Conservation (phyloP, 1,140 invertebrate species). For the Drosophila simulans region DNA sequence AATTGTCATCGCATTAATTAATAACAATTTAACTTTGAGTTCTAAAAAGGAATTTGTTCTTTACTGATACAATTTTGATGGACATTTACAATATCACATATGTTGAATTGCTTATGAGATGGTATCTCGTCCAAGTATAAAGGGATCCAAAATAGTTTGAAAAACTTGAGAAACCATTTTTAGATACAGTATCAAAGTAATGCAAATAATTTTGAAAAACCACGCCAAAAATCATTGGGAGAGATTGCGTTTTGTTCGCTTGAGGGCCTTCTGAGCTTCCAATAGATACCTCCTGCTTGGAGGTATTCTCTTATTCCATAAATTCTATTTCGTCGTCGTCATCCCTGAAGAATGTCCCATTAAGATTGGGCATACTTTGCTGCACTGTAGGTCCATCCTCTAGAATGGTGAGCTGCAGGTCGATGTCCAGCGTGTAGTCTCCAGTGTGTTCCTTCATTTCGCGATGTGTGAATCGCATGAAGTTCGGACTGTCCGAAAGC, state of each 20-base stretch:
- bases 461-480: constrained; percentile 27
- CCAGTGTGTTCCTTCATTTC: constrained; percentile 28
- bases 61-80: neutral
- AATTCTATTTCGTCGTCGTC: too few relatives aligned
- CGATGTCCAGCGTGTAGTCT: constrained; percentile 5
- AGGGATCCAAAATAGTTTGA: too few relatives aligned
- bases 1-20: neutral
- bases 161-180: neutral
- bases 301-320: neutral
- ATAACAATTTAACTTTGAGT: neutral
- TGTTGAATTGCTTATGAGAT: too few relatives aligned
- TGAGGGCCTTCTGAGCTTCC: neutral
- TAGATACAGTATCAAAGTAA: neutral
- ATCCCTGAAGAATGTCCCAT: too few relatives aligned
- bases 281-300: neutral
- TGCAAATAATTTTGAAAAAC: neutral
- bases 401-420: constrained; percentile 11
- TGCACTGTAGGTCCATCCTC: neutral
- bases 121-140: too few relatives aligned
- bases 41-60: too few relatives aligned
- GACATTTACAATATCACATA: neutral
- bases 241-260: too few relatives aligned
- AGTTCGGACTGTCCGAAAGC: constrained; percentile 2
- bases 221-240: too few relatives aligned
- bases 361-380: too few relatives aligned